Conservation (phyloP, 2,113 vertebrate genomes). For the Hepsetus odoe region DNA sequence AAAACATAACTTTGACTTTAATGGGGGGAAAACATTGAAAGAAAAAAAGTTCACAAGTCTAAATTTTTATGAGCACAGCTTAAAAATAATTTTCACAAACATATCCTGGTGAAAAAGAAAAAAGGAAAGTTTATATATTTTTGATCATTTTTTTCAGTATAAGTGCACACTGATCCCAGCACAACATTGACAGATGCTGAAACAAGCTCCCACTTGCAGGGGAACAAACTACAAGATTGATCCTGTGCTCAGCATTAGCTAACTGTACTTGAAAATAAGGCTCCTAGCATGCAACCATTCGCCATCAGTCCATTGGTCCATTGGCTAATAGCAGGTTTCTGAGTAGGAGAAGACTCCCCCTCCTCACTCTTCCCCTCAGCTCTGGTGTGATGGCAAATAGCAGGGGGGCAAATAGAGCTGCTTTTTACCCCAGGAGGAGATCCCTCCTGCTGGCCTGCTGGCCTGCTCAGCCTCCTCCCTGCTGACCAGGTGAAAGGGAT, state of each 20-base stretch:
- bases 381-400: slow-evolving; percentile 24
- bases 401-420: slow-evolving; percentile 50
- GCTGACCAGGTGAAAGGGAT: slow-evolving; percentile 49
- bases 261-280: slow-evolving; percentile 46
- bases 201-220: slow-evolving; percentile 31
- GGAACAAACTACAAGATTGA: slow-evolving; percentile 39
- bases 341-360: slow-evolving; percentile 30
- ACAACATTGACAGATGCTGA: slow-evolving; percentile 37
- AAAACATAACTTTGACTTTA: too few species aligned
- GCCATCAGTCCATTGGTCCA: slow-evolving; percentile 43
- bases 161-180: not conserved
- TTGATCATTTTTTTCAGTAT: not conserved
- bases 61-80: too few species aligned
- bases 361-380: slow-evolving; percentile 28
- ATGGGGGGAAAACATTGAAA: too few species aligned
- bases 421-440: slow-evolving; percentile 57
- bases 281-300: slow-evolving; percentile 40
- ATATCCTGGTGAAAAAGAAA: too few species aligned
- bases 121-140: too few species aligned
- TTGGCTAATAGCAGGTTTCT: slow-evolving; percentile 37
- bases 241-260: slow-evolving; percentile 31
- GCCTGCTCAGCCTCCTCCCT: slow-evolving; percentile 46
- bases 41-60: too few species aligned
- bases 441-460: slow-evolving; percentile 44
- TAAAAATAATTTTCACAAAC: too few species aligned